phyloP scores from a whole-genome alignment of 2,113 vertebrate genomes.

The Electrona antarctica region DNA sequence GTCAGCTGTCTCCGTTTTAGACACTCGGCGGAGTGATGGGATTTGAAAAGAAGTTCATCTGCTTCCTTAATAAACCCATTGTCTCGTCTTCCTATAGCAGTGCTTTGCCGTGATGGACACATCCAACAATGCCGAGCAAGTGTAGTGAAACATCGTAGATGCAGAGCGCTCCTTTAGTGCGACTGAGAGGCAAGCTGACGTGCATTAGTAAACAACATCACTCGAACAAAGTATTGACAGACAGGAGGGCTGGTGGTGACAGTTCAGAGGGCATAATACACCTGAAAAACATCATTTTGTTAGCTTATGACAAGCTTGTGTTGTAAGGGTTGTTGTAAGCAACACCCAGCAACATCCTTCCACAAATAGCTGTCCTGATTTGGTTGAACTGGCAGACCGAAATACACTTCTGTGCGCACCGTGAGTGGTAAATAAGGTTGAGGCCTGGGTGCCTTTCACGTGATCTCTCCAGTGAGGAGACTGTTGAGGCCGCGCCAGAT shows the following conservation, averaged over 20 bases:
- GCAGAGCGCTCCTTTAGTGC: conserved; percentile 68
- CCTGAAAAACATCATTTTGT: conserved; percentile 50
- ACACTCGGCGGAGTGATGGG: conserved; percentile 69
- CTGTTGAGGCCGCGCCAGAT: conserved; percentile 39
- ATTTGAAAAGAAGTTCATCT: conserved; percentile 76
- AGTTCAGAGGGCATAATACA: conserved; percentile 74
- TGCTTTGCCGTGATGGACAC: conserved; percentile 64
- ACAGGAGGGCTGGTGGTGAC: conserved; percentile 65
- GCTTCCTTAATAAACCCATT: conserved; percentile 77
- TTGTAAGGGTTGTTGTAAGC: conserved; percentile 34
- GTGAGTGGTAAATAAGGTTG: conserved; percentile 60
- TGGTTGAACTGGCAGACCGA: conserved; percentile 51
- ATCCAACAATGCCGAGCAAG: conserved; percentile 64
- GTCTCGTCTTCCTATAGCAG: conserved; percentile 72
- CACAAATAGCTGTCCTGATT: conserved; percentile 50
- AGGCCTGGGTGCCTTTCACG: conserved; percentile 65
- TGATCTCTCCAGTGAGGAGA: conserved; percentile 53
- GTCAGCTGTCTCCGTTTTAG: conserved; percentile 69
- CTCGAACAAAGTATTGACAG: conserved; percentile 64
- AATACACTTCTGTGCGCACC: conserved; percentile 57
- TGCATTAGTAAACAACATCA: conserved; percentile 75
- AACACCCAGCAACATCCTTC: conserved; percentile 52
- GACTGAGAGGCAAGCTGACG: conserved; percentile 78
- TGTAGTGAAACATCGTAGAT: conserved; percentile 62
- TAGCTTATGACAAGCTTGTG: conserved; percentile 50